Percentiles rank a stretch among this genome's conserved stretches.
Evolutionary conservation across 1,140 invertebrate species (phyloP).

Genomic region (Diorhabda carinulata): DNA sequence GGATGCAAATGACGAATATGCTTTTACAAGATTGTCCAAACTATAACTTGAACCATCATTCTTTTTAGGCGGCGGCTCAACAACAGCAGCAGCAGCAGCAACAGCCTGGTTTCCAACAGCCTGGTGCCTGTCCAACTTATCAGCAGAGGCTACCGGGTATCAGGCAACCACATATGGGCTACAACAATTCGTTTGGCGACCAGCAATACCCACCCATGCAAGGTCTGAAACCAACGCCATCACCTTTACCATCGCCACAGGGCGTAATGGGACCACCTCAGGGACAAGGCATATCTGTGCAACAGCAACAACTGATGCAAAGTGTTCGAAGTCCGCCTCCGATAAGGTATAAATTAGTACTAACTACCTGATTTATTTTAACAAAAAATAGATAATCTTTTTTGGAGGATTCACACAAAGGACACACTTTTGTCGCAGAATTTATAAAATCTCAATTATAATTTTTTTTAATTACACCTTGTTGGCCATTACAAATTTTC

Average conservation of each 20-base stretch:
- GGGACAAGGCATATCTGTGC: conserved; percentile 52
- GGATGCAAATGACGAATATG: too few relatives aligned
- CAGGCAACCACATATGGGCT: conserved; percentile 48
- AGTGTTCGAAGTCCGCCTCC: conserved; percentile 75
- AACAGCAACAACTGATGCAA: conserved; percentile 65
- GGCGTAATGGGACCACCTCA: conserved; percentile 72
- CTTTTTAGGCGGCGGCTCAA: conserved; percentile 26
- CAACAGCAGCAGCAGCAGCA: conserved; percentile 53
- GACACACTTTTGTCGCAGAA: too few relatives aligned
- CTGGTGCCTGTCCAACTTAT: conserved; percentile 40
- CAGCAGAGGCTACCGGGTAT: conserved; percentile 48
- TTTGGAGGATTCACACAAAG: too few relatives aligned
- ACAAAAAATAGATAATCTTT: too few relatives aligned
- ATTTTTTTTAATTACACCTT: too few relatives aligned
- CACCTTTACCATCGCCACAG: conserved; percentile 65
- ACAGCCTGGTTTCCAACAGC: conserved; percentile 48
- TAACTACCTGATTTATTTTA: too few relatives aligned
- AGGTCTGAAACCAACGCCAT: conserved; percentile 62
- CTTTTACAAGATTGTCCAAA: too few relatives aligned
- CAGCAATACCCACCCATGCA: conserved; percentile 47
- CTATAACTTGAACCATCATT: too few relatives aligned
- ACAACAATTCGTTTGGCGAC: conserved; percentile 46
- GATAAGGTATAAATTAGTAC: conserved; percentile 47
- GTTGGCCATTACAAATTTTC: too few relatives aligned
- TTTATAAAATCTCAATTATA: too few relatives aligned